Conservation (phyloP, 2,797 vertebrate species). For the Florisuga fusca region DNA sequence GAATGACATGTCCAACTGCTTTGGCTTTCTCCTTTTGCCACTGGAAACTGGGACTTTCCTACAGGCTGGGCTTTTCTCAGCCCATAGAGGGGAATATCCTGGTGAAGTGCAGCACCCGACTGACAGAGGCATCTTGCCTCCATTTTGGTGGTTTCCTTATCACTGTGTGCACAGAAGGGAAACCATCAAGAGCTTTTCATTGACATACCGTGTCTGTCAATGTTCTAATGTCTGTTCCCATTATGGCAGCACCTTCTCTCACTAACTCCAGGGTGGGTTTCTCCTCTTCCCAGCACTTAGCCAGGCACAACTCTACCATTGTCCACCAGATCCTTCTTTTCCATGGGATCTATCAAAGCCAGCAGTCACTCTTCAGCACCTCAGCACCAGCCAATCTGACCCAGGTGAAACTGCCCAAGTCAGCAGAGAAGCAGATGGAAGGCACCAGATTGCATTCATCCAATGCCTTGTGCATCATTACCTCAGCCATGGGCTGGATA, state of each 20-base stretch:
- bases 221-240: background rate
- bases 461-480: background rate
- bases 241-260: background rate
- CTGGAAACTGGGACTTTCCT: background rate
- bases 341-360: background rate
- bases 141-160: background rate
- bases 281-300: background rate
- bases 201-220: background rate
- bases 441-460: background rate
- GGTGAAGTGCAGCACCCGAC: background rate
- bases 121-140: background rate
- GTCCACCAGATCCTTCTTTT: background rate
- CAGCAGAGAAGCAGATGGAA: conserved; percentile 16
- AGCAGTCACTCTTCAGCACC: background rate
- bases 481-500: background rate
- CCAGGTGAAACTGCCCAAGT: background rate
- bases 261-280: background rate
- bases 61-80: background rate
- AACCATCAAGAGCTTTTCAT: background rate
- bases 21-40: background rate
- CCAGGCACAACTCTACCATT: background rate
- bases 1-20: background rate
- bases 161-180: background rate
- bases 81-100: rapidly evolving
- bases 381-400: background rate